Conservation (phyloP, 1,140 invertebrate species). For the Neelides sp. region DNA sequence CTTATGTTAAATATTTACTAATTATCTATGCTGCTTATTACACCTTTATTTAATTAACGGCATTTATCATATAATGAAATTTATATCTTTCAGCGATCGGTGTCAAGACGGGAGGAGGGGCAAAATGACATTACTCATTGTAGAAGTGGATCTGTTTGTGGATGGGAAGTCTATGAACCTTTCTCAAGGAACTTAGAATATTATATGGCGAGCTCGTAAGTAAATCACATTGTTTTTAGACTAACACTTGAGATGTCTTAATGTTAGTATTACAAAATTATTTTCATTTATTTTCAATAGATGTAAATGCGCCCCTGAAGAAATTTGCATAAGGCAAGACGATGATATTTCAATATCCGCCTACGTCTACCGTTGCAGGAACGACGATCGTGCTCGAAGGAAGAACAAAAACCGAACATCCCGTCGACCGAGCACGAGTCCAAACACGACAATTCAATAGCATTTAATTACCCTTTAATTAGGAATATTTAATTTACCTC, state of each 20-base stretch:
- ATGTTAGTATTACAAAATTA: background rate
- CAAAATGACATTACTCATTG: conserved; percentile 36
- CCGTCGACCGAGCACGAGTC: conserved; percentile 2
- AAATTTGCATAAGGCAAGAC: conserved; percentile 41
- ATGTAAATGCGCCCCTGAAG: conserved; percentile 41
- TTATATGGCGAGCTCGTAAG: conserved; percentile 52
- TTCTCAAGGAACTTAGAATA: conserved; percentile 40
- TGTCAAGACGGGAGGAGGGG: conserved; percentile 12
- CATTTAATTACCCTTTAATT: conserved; percentile 2
- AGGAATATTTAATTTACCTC: background rate
- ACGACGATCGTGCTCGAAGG: conserved; percentile 33
- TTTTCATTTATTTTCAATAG: conserved; percentile 34
- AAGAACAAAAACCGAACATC: conserved; percentile 10
- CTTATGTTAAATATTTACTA: too few species aligned
- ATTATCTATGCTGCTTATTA: too few species aligned
- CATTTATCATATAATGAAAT: too few species aligned
- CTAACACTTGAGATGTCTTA: background rate
- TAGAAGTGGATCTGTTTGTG: conserved; percentile 42
- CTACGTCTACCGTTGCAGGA: conserved; percentile 45
- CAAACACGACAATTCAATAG: conserved; percentile 1
- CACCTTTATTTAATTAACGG: too few species aligned
- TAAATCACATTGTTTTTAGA: conserved; percentile 22
- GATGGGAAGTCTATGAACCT: conserved; percentile 48
- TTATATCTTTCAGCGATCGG: conserved; percentile 12
- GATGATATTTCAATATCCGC: conserved; percentile 47